Percentiles rank a stretch among this genome's conserved stretches.
Conservation (phyloP, 2,888 invertebrate species). For the Lacanobia oleracea region DNA sequence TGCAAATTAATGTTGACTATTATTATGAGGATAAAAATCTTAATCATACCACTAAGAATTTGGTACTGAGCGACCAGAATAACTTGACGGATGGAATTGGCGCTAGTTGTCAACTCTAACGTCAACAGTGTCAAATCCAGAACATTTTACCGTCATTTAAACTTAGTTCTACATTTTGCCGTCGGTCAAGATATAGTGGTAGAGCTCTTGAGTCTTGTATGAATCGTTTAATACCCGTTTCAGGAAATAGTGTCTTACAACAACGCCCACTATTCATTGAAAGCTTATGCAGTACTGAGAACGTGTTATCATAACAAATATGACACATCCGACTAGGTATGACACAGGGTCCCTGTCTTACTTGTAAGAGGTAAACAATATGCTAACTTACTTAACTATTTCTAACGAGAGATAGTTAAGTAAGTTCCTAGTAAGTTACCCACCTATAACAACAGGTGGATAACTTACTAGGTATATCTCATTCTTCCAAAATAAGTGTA, state of each 20-base stretch:
- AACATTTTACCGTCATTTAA: not conserved
- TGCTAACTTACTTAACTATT: not conserved
- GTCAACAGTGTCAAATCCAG: conserved; percentile 20
- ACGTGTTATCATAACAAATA: conserved; percentile 55
- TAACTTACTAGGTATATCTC: not conserved
- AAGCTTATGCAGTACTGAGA: conserved; percentile 51
- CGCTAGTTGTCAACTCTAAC: conserved; percentile 12
- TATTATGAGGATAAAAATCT: conserved; percentile 39
- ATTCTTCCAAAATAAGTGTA: not conserved
- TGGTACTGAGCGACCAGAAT: not conserved
- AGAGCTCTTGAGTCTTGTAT: conserved; percentile 2
- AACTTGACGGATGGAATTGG: not conserved
- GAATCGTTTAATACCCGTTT: conserved; percentile 48
- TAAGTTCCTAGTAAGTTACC: too few relatives aligned
- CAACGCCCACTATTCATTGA: conserved; percentile 55
- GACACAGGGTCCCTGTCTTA: conserved; percentile 6
- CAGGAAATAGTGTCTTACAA: conserved; percentile 51
- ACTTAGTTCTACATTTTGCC: not conserved
- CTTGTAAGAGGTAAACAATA: not conserved
- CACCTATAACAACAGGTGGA: too few relatives aligned
- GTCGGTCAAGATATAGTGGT: conserved; percentile 30
- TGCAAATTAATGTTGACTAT: conserved; percentile 31
- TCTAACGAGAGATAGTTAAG: too few relatives aligned
- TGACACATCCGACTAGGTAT: conserved; percentile 54
- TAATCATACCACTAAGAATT: conserved; percentile 10